phyloP scores from a whole-genome alignment of 2,113 vertebrate genomes.

The Thryonomys swinderianus region DNA sequence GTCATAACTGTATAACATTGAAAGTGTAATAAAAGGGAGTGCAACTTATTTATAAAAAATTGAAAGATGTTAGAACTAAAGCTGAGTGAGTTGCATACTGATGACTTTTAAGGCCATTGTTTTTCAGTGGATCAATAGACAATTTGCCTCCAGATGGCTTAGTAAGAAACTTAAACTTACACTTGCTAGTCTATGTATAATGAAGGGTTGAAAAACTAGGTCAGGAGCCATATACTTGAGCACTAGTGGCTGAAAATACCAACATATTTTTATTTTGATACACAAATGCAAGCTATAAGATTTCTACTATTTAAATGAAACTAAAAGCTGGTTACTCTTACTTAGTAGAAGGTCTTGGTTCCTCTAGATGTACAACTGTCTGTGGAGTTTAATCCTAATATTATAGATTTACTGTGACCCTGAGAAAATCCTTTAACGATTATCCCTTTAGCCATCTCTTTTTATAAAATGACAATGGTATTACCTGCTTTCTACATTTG shows the following conservation, averaged over 20 bases:
- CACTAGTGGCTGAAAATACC: not conserved
- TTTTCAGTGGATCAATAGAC: not conserved
- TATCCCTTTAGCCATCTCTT: not conserved
- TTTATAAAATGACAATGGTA: not conserved
- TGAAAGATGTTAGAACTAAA: not conserved
- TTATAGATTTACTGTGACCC: not conserved
- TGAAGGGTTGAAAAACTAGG: not conserved
- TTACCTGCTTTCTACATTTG: not conserved
- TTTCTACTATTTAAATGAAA: not conserved
- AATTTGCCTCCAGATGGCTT: not conserved
- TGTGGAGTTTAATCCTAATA: not conserved
- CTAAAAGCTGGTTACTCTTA: not conserved
- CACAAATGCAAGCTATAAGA: rapidly evolving
- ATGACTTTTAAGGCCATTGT: not conserved
- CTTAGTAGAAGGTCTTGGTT: not conserved
- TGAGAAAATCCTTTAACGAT: not conserved
- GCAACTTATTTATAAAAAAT: not conserved
- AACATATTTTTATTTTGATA: not conserved
- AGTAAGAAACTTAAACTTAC: not conserved
- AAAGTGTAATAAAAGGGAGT: not conserved
- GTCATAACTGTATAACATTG: not conserved
- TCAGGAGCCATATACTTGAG: not conserved
- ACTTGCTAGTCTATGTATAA: not conserved
- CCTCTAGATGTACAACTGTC: not conserved
- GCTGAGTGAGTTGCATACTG: not conserved